Percentiles rank a stretch among this genome's conserved stretches.
phyloP scores from a whole-genome alignment of 2,888 invertebrate species.

The Meganola albula region DNA sequence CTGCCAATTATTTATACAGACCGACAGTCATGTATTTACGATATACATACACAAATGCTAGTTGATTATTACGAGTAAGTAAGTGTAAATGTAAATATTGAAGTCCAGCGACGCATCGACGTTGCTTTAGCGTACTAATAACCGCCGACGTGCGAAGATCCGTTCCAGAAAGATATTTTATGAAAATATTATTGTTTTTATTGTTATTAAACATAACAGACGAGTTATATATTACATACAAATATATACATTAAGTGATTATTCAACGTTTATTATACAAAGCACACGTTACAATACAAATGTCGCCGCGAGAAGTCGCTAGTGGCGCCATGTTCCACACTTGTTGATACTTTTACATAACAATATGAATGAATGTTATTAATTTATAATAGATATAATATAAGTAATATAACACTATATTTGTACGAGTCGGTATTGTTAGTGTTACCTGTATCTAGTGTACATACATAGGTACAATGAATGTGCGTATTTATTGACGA shows the following conservation, averaged over 20 bases:
- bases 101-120: neutral
- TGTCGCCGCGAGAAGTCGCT: neutral
- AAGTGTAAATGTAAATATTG: neutral
- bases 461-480: conserved; percentile 19
- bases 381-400: conserved; percentile 9
- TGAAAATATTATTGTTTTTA: too few relatives aligned
- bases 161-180: too few relatives aligned
- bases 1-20: conserved; percentile 28
- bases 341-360: conserved; percentile 24
- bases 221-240: too few relatives aligned
- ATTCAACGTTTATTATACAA: too few relatives aligned
- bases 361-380: conserved; percentile 15
- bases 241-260: too few relatives aligned
- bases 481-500: conserved; percentile 43
- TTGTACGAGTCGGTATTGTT: conserved; percentile 7
- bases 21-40: conserved; percentile 1
- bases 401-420: too few relatives aligned
- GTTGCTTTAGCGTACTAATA: neutral
- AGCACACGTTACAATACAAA: conserved; percentile 8
- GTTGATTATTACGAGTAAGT: conserved; percentile 1
- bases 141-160: too few relatives aligned
- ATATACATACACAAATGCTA: neutral
- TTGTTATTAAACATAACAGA: too few relatives aligned
- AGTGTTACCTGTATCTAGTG: too few relatives aligned
- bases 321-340: neutral